Evolutionary conservation across 2,888 invertebrate species (phyloP).

Genomic region (Pharmacophagus antenor): DNA sequence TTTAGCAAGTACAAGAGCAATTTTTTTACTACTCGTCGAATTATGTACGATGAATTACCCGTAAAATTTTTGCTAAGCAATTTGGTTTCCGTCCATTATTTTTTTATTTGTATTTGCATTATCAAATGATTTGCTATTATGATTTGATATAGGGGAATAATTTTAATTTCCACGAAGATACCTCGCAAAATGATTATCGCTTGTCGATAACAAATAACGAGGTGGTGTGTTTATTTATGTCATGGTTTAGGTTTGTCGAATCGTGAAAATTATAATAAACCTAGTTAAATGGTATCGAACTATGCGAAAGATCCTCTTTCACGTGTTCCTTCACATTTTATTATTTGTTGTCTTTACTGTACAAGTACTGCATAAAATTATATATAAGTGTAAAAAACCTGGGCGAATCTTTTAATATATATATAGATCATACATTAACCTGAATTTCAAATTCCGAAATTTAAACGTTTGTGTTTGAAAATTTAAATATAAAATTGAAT

Average conservation of each 20-base stretch:
- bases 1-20: conserved; percentile 72
- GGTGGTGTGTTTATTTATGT: conserved; percentile 2
- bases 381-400: too few relatives aligned
- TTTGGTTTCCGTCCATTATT: conserved; percentile 72
- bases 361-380: neutral
- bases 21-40: conserved; percentile 70
- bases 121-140: conserved; percentile 52
- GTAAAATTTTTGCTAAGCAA: conserved; percentile 73
- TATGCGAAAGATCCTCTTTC: neutral
- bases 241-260: neutral
- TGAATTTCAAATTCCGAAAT: too few relatives aligned
- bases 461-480: neutral
- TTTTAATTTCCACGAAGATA: conserved; percentile 35
- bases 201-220: conserved; percentile 6
- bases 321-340: neutral
- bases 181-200: conserved; percentile 19
- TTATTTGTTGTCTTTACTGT: neutral
- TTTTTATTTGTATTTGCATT: conserved; percentile 58
- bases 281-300: neutral
- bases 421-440: too few relatives aligned
- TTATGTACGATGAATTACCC: conserved; percentile 74
- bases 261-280: conserved; percentile 1
- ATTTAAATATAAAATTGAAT: conserved; percentile 7
- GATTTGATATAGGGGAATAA: conserved; percentile 47
- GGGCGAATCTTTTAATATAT: too few relatives aligned